Base-by-base conservation (phyloP, 2,888 invertebrate genomes). In the Arctia plantaginis region DNA sequence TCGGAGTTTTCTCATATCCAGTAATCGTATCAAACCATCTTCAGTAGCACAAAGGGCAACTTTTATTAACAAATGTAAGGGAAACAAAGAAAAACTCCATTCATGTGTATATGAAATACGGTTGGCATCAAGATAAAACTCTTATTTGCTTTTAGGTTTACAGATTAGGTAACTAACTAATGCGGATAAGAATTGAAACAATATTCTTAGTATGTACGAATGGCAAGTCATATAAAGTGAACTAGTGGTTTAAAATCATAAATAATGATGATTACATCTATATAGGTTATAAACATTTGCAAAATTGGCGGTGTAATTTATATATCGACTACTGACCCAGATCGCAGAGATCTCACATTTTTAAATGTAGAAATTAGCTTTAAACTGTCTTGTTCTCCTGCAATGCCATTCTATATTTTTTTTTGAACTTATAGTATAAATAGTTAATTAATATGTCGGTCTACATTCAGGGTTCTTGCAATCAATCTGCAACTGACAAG, bases 11-110 rank as follows among this genome's bases (percentile, higher is more conserved):
- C 71, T 81, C 78, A 77, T 83, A 81, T 77, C 71, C 74, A 64
- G 84, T 83, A 80, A 86, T 83, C 80, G 83, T 79, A 83, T 81
- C 80, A 80, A 80, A 76, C 75, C 77, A 80, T 79, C 78, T 77
- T 80, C 66, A 76, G 59, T 78, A 73, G 73, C 39, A 80, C 78
- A 75, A 64, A 77, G 72, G 76, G 75, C 76, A 74, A 74, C 69
- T 64, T 83, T 83, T 80, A 80, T 76, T 69, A 69, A 77, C 65
- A 71, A 80, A 73, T 72, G 30, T 65, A 75, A 80, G 66, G 18
- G 59, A 69, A 79, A 69, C 66, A 78, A 77, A 71, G 62, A 27
- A 69, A 71, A 74, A 67, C 74, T 35, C 13, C 27, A 67, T 23
- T 69, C 51, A 66, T 55, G 59, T 44, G n/a, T 65, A 23, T 66